These are phyloP conservation scores for Manduca sexta DNA, from an alignment of 1,140 invertebrate species.

Conservation along the genomic window DNA sequence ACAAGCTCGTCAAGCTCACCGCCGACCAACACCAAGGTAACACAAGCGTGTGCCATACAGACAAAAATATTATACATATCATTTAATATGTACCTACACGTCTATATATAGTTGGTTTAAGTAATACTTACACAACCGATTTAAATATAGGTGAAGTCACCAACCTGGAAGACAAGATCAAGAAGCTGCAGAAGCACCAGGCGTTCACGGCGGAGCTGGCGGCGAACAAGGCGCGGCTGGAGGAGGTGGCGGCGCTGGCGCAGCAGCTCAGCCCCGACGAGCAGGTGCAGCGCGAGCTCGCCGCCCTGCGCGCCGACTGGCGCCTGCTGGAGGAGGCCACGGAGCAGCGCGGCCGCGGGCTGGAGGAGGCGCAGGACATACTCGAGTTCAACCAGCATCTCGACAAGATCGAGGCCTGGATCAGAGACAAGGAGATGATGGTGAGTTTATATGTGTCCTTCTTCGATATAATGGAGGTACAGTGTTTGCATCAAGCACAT, in stretches of 20 bases:
- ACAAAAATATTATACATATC: no score
- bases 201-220: constrained; percentile 96
- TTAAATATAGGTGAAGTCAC: constrained; percentile 77
- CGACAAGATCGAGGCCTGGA: constrained; percentile 97
- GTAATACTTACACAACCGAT: background rate
- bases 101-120: no score
- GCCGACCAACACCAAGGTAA: constrained; percentile 76
- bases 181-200: constrained; percentile 98
- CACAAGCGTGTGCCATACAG: background rate
- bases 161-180: constrained; percentile 91
- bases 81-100: no score
- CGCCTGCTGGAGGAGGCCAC: constrained; percentile 86
- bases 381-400: constrained; percentile 97
- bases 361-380: constrained; percentile 98
- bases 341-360: constrained; percentile 82
- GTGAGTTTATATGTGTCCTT: constrained; percentile 51
- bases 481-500: no score
- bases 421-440: constrained; percentile 97
- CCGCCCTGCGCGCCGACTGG: constrained; percentile 65
- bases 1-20: constrained; percentile 92
- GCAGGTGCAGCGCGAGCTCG: constrained; percentile 84
- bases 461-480: no score
- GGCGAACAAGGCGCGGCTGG: constrained; percentile 90
- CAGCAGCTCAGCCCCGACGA: constrained; percentile 79
- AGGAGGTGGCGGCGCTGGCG: constrained; percentile 84